Conservation (phyloP, 2,888 invertebrate genomes). For the Sarcophaga subvicina region DNA sequence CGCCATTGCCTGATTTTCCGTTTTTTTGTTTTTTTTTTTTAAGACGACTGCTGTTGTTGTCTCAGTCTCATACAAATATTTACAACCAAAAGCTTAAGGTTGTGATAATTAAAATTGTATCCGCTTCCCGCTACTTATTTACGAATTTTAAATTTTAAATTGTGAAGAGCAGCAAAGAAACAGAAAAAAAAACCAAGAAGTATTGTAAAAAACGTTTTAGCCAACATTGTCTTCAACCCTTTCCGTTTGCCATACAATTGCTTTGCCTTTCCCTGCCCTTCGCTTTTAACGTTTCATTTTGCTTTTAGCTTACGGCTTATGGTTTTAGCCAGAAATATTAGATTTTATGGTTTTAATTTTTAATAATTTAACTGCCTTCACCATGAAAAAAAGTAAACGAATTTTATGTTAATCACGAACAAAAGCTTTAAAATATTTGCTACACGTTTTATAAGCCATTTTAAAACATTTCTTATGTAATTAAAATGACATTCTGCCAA, state of each 20-base stretch:
- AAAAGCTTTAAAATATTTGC: conserved; percentile 62
- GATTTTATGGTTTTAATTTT: conserved; percentile 78
- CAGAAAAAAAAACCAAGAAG: no score
- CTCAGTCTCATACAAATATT: conserved; percentile 76
- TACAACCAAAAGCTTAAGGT: conserved; percentile 81
- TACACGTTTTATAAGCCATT: conserved; percentile 63
- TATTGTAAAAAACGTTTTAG: not conserved
- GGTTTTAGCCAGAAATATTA: conserved; percentile 73
- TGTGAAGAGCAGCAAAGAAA: not conserved
- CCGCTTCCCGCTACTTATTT: conserved; percentile 76
- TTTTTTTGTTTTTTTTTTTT: not conserved
- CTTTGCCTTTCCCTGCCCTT: not conserved
- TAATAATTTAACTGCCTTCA: conserved; percentile 76
- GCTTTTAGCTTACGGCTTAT: conserved; percentile 48
- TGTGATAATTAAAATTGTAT: conserved; percentile 81
- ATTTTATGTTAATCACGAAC: conserved; percentile 67
- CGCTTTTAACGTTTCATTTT: not conserved
- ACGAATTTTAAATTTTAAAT: conserved; percentile 39
- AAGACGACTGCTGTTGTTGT: conserved; percentile 70
- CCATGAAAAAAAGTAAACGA: not conserved
- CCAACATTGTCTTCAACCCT: conserved; percentile 42
- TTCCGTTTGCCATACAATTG: not conserved
- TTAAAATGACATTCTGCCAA: conserved; percentile 43
- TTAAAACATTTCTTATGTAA: conserved; percentile 38
- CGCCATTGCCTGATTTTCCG: not conserved